Percentiles rank a stretch among this genome's conserved stretches.
These are phyloP conservation scores for Notothenia rossii DNA, from an alignment of 2,113 vertebrate species.

Conservation along the genomic window DNA sequence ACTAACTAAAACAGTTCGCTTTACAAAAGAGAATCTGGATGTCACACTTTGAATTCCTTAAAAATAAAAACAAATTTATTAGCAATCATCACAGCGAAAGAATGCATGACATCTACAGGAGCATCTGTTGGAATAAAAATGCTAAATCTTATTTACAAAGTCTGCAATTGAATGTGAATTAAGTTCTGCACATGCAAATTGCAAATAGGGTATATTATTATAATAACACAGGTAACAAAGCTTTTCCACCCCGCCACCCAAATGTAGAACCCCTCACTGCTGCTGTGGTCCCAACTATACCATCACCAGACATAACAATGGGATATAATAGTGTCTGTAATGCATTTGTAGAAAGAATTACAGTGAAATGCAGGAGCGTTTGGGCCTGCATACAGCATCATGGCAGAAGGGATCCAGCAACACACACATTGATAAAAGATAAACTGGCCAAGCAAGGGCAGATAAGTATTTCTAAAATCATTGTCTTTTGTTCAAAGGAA, in stretches of 20 bases:
- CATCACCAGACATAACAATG: constrained; percentile 44
- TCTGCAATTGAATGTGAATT: constrained; percentile 74
- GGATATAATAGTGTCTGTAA: constrained; percentile 12
- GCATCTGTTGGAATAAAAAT: constrained; percentile 77
- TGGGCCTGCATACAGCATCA: constrained; percentile 11
- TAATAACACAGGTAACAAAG: constrained; percentile 75
- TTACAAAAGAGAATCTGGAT: background rate
- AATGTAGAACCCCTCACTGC: constrained; percentile 62
- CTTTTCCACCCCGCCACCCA: constrained; percentile 56
- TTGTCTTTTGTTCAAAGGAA: constrained; percentile 38
- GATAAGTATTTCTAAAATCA: constrained; percentile 18
- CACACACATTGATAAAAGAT: background rate
- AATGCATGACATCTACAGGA: constrained; percentile 74
- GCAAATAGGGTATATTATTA: constrained; percentile 69
- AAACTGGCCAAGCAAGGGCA: too few relatives aligned
- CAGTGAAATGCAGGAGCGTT: constrained; percentile 31
- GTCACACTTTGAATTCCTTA: constrained; percentile 42
- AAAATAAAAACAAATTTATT: constrained; percentile 82
- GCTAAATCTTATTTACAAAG: constrained; percentile 81
- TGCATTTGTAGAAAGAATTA: constrained; percentile 20
- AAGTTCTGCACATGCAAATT: constrained; percentile 76
- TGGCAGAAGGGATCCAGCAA: constrained; percentile 17
- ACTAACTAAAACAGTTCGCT: background rate
- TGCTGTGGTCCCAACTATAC: constrained; percentile 68
- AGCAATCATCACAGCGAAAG: constrained; percentile 77